Base-by-base conservation (phyloP, 1,140 invertebrate species). In the Oreohelix idahoensis region DNA sequence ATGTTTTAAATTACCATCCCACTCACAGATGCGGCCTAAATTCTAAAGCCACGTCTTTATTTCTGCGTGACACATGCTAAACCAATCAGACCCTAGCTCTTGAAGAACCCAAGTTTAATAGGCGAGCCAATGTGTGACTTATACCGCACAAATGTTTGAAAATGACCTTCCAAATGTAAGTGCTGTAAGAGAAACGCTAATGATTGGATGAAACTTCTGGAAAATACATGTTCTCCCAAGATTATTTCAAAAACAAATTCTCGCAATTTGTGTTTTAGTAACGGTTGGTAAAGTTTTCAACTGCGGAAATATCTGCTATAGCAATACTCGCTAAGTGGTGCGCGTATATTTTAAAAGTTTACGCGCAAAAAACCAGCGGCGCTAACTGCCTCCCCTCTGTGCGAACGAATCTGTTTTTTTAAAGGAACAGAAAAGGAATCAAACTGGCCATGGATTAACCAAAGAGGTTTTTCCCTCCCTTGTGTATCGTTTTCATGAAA, bases 261-360 rank as follows among this genome's bases (percentile, higher is more conserved):
- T 76, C 45, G 42, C 29, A 76, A 76, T 76, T 76, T 76, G 74
- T 76, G 74, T 76, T 76, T 76, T 76, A 76, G 74, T 10, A 76
- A 76, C 74, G 74, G 74, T 29, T 76, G 74, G 45, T 51, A 29
- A 36, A 35, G 74, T 76, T 76, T 74, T 51, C 26, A 53, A 49
- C 26, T 8, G 26, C 74, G 13, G 38, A 5, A 39, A 73, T 23
- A n/a, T 42, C 71, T 73, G 71, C 10, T 39, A 5, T 23, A 73
- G 36, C n/a, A 35, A 66, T 66, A n/a, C 2, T 66, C 5, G 2
- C 17, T 17, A 66, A 66, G 63, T 66, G 63, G n/a, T 5, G n/a
- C 0, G 63, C 63, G 2, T 66, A 32, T 35, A 29, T 15, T 66
- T 29, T 66, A 32, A 66, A 32, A 32, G 63, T 32, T 29, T 66